Percentiles rank a stretch among this genome's conserved stretches.
Conservation (phyloP, 2,888 invertebrate genomes). For the Arenicola marina region DNA sequence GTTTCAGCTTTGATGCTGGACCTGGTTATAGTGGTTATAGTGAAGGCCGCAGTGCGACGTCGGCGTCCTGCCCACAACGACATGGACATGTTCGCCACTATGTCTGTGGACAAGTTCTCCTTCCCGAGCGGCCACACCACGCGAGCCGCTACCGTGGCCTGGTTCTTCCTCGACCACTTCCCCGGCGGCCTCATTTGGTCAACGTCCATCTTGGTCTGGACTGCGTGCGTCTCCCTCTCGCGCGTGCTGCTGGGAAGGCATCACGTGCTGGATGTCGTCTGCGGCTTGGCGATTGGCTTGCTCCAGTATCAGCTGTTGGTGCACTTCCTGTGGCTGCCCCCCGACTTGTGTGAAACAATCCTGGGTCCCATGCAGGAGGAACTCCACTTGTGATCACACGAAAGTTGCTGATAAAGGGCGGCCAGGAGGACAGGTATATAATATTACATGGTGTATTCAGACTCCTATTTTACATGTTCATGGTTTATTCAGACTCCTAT, state of each 20-base stretch:
- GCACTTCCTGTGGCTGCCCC: conserved; percentile 21
- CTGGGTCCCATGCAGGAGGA: conserved; percentile 25
- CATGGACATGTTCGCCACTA: conserved; percentile 70
- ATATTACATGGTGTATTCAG: too few species aligned
- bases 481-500: too few species aligned
- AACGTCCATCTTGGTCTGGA: conserved; percentile 75
- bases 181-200: conserved; percentile 42
- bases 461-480: too few species aligned
- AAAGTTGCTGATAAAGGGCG: too few species aligned
- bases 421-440: too few species aligned
- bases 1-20: conserved; percentile 80
- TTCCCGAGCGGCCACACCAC: conserved; percentile 97
- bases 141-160: conserved; percentile 76
- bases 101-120: conserved; percentile 79
- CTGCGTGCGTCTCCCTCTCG: conserved; percentile 74
- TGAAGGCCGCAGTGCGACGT: conserved; percentile 79
- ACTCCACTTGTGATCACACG: conserved; percentile 20
- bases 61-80: conserved; percentile 74
- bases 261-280: conserved; percentile 81
- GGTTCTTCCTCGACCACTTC: conserved; percentile 68
- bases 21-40: conserved; percentile 74
- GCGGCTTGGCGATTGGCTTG: conserved; percentile 74
- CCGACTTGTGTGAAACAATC: conserved; percentile 9
- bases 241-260: conserved; percentile 84
- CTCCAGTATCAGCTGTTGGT: conserved; percentile 41